Evolutionary conservation across 2,797 vertebrate species (phyloP).

Genomic region (Acridotheres tristis): DNA sequence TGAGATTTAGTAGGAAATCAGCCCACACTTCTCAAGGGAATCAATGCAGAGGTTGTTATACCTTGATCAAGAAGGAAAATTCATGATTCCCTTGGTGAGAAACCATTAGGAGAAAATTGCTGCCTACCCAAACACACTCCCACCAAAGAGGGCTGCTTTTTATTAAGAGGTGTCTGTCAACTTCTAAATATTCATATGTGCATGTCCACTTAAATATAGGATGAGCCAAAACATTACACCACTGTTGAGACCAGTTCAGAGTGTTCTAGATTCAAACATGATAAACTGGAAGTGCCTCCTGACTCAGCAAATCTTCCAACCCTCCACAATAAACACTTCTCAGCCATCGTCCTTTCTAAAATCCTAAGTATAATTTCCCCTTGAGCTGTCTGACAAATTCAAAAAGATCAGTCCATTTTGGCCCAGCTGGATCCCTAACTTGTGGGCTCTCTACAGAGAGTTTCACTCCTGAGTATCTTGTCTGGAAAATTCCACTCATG

Average conservation of each 20-base stretch:
- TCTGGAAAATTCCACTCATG: background rate
- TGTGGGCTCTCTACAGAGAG: background rate
- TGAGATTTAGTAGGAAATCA: background rate
- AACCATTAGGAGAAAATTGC: background rate
- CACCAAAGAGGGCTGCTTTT: background rate
- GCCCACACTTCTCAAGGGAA: background rate
- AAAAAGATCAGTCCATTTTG: background rate
- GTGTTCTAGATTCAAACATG: background rate
- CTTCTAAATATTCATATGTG: background rate
- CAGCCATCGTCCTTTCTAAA: background rate
- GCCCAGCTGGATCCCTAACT: background rate
- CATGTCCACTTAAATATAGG: rapidly evolving
- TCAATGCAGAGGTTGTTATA: background rate
- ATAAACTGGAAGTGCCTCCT: background rate
- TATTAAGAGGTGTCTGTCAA: background rate
- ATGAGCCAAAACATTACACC: background rate
- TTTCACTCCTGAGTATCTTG: background rate
- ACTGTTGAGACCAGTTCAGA: background rate
- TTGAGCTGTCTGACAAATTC: background rate
- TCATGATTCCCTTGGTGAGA: background rate
- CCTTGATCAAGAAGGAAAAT: slow-evolving; percentile 1
- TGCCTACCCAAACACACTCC: background rate
- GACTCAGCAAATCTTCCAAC: background rate
- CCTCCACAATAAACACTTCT: background rate
- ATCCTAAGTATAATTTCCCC: background rate